Conservation (phyloP, 2,888 invertebrate genomes). For the Arctia plantaginis region DNA sequence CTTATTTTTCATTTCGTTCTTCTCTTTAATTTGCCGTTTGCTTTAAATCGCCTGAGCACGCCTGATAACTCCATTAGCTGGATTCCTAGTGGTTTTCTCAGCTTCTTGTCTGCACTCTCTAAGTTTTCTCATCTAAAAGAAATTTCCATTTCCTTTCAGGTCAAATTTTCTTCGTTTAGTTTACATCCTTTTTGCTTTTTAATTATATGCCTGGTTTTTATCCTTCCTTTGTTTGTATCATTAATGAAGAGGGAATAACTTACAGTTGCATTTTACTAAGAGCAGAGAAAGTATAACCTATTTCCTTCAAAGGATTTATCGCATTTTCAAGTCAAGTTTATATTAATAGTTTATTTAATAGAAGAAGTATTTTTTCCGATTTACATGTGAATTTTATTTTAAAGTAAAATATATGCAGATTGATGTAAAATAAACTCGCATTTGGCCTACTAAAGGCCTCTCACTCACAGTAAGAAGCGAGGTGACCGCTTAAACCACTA, state of each 20-base stretch:
- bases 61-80: constrained; percentile 62
- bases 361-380: too few species aligned
- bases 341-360: neutral
- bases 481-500: too few species aligned
- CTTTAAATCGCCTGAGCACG: constrained; percentile 55
- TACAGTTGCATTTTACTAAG: neutral
- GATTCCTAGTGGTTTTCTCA: constrained; percentile 62
- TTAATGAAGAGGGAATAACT: constrained; percentile 58
- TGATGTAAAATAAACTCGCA: too few species aligned
- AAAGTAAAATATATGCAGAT: too few species aligned
- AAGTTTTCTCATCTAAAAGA: constrained; percentile 69
- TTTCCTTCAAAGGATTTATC: too few species aligned
- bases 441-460: too few species aligned
- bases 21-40: constrained; percentile 56
- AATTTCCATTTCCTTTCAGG: constrained; percentile 63
- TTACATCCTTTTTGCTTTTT: constrained; percentile 54
- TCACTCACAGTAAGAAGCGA: too few species aligned
- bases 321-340: neutral
- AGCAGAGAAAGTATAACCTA: neutral
- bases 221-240: constrained; percentile 58
- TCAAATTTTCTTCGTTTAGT: constrained; percentile 55
- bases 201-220: constrained; percentile 55
- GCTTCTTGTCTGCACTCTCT: constrained; percentile 50
- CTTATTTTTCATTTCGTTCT: constrained; percentile 45
- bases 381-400: too few species aligned